Conservation (phyloP, 2,888 invertebrate species). For the Drosophila sordidula region DNA sequence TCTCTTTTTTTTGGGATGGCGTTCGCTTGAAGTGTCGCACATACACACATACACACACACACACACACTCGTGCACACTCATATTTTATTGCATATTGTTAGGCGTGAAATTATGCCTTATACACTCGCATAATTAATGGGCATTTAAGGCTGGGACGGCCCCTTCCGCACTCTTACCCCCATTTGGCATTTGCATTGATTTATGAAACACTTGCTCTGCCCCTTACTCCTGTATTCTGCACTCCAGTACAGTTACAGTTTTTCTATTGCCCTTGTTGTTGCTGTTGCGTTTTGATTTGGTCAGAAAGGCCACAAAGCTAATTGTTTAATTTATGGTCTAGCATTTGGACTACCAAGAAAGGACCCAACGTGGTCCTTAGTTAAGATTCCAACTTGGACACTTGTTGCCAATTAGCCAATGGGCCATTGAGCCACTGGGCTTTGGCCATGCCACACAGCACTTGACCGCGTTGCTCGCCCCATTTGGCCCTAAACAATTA, state of each 20-base stretch:
- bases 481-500: slow-evolving; percentile 30
- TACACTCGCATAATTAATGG: slow-evolving; percentile 67
- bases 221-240: too few relatives aligned
- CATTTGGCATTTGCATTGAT: slow-evolving; percentile 53
- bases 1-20: slow-evolving; percentile 23
- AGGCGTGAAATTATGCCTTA: slow-evolving; percentile 68
- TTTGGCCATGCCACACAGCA: slow-evolving; percentile 18
- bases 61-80: slow-evolving; percentile 10
- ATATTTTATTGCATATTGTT: slow-evolving; percentile 71
- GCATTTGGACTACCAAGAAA: slow-evolving; percentile 18
- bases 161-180: background rate
- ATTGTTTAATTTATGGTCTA: slow-evolving; percentile 56
- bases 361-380: background rate
- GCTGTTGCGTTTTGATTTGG: slow-evolving; percentile 15
- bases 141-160: slow-evolving; percentile 16
- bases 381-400: slow-evolving; percentile 28
- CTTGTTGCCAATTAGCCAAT: slow-evolving; percentile 47
- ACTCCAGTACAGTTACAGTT: background rate
- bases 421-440: slow-evolving; percentile 3
- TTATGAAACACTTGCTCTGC: slow-evolving; percentile 23
- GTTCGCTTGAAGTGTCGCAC: slow-evolving; percentile 29
- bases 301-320: slow-evolving; percentile 38
- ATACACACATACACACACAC: slow-evolving; percentile 8
- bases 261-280: slow-evolving; percentile 1
- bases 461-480: slow-evolving; percentile 39